Conservation (phyloP, 2,797 vertebrate species). For the Decapterus maruadsi region DNA sequence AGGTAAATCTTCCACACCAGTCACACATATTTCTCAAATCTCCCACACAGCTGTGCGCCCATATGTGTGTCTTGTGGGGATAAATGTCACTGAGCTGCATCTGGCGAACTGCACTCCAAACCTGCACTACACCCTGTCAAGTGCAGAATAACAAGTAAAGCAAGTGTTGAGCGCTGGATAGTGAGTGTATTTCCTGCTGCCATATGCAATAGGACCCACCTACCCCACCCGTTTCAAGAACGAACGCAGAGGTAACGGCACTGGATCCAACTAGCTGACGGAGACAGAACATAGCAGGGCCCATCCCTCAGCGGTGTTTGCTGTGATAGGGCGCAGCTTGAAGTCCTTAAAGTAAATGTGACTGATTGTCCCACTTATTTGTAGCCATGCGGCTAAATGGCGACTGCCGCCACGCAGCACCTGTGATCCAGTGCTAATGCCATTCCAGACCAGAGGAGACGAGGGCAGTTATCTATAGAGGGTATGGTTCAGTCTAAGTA, state of each 20-base stretch:
- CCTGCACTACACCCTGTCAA: slow-evolving; percentile 50
- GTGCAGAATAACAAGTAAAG: slow-evolving; percentile 52
- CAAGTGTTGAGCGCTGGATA: slow-evolving; percentile 18
- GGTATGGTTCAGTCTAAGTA: slow-evolving; percentile 33
- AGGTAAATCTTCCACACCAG: slow-evolving; percentile 53
- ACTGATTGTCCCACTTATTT: slow-evolving; percentile 48
- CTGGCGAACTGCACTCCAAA: slow-evolving; percentile 47
- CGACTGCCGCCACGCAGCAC: slow-evolving; percentile 41
- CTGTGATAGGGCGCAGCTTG: slow-evolving; percentile 42
- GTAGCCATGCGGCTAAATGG: slow-evolving; percentile 44
- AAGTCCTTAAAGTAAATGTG: slow-evolving; percentile 54
- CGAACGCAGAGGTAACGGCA: slow-evolving; percentile 30
- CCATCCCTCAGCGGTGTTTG: slow-evolving; percentile 20
- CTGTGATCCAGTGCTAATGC: slow-evolving; percentile 58
- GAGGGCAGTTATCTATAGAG: slow-evolving; percentile 32
- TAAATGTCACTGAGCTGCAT: slow-evolving; percentile 58
- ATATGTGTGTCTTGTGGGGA: slow-evolving; percentile 54
- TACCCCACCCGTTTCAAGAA: slow-evolving; percentile 9
- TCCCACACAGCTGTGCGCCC: slow-evolving; percentile 48
- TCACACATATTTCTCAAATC: slow-evolving; percentile 53
- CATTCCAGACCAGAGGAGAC: slow-evolving; percentile 30
- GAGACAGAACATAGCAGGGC: slow-evolving; percentile 21
- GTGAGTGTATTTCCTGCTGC: slow-evolving; percentile 29
- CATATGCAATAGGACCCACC: slow-evolving; percentile 3
- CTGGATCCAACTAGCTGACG: slow-evolving; percentile 21